Evolutionary conservation across 2,797 vertebrate species (phyloP).

Genomic region (Synaphobranchus kaupii): DNA sequence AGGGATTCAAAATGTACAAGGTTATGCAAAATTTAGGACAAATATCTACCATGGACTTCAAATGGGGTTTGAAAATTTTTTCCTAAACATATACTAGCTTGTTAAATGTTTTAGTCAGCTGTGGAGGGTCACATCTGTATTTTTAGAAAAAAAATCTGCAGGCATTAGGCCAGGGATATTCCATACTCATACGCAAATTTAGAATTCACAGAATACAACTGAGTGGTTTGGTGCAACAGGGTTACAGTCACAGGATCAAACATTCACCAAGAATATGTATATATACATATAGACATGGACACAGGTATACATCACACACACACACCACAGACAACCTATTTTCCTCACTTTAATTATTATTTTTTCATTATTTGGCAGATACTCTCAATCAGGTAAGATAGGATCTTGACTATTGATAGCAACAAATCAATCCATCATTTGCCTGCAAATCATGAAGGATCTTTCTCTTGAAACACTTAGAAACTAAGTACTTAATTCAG

Average conservation of each 20-base stretch:
- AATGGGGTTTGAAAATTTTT: neutral
- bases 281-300: neutral
- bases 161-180: neutral
- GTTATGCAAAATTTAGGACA: neutral
- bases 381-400: neutral
- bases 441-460: too few relatives aligned
- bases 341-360: neutral
- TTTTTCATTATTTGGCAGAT: neutral
- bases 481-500: neutral
- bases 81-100: neutral
- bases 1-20: neutral
- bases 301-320: neutral
- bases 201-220: neutral
- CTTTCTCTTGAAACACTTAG: neutral
- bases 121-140: neutral
- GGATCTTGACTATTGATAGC: neutral
- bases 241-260: neutral
- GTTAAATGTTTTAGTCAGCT: neutral
- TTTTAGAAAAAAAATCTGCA: too few relatives aligned
- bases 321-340: neutral
- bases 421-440: too few relatives aligned
- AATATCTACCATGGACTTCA: neutral
- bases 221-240: neutral
- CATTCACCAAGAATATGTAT: neutral
- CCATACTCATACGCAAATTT: too few relatives aligned